Base-by-base conservation (phyloP, 2,797 vertebrate species). In the Ispidina picta region DNA sequence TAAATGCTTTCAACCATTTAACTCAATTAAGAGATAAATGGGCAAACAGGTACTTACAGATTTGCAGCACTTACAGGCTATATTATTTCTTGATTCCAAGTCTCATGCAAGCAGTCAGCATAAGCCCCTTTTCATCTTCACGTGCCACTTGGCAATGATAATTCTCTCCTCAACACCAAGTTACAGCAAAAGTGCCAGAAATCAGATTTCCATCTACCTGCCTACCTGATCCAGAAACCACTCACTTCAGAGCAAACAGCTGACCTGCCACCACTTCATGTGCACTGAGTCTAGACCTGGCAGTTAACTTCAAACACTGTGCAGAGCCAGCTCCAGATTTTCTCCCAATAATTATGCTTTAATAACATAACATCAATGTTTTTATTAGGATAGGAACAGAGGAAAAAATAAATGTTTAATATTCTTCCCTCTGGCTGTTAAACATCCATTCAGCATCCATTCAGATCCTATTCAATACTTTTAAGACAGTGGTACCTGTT, bases 121-220 rank as follows among this genome's bases (percentile, higher is more conserved):
- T 66, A 81, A 90, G 33, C n/a, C 20, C 5, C 41, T 55, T 83
- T 95, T 88, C 81, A 88, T 33, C 64, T 86, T 73, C 39, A 75
- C 48, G 63, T 75, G 68, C 33, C 74, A 39, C 51, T 83, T 78
- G 46, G 46, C 55, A 69, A 46, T 65, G n/a, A 72, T 33, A 55
- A 63, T 86, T 88, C 52, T 78, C 0, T 0, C 46, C 26, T 81
- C 43, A 29, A 29, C 51, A 79, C 26, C 9, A 59, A 62, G 13
- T 86, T 86, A 55, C 3, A 72, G 43, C 17, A 83, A 55, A 83
- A 84, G 55, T 72, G 48, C 43, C 74, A 75, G 68, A 76, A 94
- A 77, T 58, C 59, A 25, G 51, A 29, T 39, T 83, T 29, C 21
- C 22, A n/a, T n/a, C 52, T 72, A 54, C 15, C 31, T 77, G 71